A percentile compares a stretch with the other conserved stretches of the same genome.
Evolutionary conservation across 2,113 vertebrate species (phyloP).

Genomic region (Apaloderma vittatum): DNA sequence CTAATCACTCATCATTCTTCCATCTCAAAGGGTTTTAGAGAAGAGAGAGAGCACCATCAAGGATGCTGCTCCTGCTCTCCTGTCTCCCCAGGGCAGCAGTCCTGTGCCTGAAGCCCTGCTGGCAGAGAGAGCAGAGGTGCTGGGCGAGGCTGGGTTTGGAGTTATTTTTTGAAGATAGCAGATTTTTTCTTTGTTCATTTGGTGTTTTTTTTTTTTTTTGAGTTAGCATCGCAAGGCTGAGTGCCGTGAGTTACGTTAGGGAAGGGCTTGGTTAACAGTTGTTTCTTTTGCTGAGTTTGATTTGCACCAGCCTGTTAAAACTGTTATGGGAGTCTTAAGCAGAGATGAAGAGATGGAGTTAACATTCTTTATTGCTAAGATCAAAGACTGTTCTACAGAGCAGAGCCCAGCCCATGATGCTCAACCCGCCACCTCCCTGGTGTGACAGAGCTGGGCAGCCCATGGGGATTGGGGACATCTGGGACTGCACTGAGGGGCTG

Average conservation of each 20-base stretch:
- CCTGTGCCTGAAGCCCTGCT: neutral
- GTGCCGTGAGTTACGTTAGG: neutral
- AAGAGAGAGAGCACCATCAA: accelerated
- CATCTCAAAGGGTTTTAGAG: neutral
- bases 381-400: neutral
- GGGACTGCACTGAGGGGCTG: neutral
- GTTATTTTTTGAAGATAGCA: neutral
- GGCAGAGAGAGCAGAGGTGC: neutral
- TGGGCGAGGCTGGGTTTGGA: neutral
- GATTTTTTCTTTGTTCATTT: no score
- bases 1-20: neutral
- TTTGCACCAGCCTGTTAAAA: neutral
- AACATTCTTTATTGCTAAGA: neutral
- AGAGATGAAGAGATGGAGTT: neutral
- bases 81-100: neutral
- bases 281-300: neutral
- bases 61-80: neutral
- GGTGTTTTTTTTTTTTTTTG: neutral
- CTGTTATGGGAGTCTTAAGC: neutral
- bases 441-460: neutral
- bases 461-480: accelerated
- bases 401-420: neutral
- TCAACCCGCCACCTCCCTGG: neutral
- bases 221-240: neutral
- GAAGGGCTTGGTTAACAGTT: neutral